Base-by-base conservation (phyloP, 2,888 invertebrate species). In the Hoplodrina blanda region DNA sequence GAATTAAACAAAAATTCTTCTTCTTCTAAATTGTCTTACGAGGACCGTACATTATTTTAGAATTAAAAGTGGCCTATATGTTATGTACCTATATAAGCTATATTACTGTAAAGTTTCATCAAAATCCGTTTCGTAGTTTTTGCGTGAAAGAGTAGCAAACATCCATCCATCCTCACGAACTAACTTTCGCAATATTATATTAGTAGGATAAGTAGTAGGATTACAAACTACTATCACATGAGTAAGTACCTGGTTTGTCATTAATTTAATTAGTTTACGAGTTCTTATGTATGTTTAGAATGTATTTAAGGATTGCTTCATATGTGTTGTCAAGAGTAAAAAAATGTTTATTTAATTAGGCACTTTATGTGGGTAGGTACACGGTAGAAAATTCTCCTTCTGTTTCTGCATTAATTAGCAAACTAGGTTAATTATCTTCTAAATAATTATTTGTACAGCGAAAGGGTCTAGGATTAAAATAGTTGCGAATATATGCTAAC, bases 191-290 rank as follows among this genome's bases (percentile, higher is more conserved):
- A 25, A 2, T 25, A 25, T 25, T 2, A 25, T 25, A 25, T 25
- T 25, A 25, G 25, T 25, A 25, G 25, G n/a, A 8, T 37, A 5
- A 54, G 54, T 54, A 19, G 25, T 46, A 68, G 68, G 56, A 37
- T 69, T n/a, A 41, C 19, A 46, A 49, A 46, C 25, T 4, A 20
- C 33, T 0, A 37, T 13, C 11, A 30, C 11, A 49, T 46, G 6
- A 68, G 20, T 15, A 33, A 46, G 46, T 46, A 46, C 17, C 5
- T 46, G 46, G 8, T 46, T 46, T 19, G 54, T 54, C n/a, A 68
- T 54, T 68, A 54, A n/a, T 54, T n/a, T 20, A 66, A 67, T 53
- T 20, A 33, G 44, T 33, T 46, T 41, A 33, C 33, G n/a, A 33
- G 33, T 33, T 41, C 13, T 8, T 19, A 19, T 41, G 13, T 33